These are phyloP conservation scores for Morus bassanus DNA, from an alignment of 2,797 vertebrate genomes.

Conservation along the genomic window DNA sequence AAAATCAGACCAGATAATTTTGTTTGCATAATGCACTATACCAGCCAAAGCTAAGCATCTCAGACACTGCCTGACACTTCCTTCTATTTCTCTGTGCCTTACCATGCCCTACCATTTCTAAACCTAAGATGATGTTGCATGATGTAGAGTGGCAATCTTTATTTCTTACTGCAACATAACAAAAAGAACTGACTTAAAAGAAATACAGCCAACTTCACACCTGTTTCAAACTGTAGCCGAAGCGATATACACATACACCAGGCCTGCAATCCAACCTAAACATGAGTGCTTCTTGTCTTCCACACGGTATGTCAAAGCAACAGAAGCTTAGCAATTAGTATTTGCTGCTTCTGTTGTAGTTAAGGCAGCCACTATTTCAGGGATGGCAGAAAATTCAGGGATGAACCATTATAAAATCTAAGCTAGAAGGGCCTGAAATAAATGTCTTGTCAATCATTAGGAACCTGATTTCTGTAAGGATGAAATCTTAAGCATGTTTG, in stretches of 20 bases:
- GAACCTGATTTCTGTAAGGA: not conserved
- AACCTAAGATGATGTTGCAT: not conserved
- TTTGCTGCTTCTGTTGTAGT: not conserved
- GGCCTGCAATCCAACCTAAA: not conserved
- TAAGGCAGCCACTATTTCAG: not conserved
- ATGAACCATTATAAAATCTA: not conserved
- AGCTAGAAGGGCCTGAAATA: not conserved
- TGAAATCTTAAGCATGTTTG: not conserved
- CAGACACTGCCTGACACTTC: not conserved
- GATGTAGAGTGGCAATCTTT: not conserved
- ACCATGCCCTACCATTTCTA: not conserved
- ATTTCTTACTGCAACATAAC: not conserved
- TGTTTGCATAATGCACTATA: not conserved
- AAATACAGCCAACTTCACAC: not conserved
- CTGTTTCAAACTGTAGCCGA: not conserved
- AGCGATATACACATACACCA: not conserved
- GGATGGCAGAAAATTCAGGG: not conserved
- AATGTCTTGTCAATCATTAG: not conserved
- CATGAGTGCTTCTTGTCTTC: not conserved
- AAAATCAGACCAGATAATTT: not conserved
- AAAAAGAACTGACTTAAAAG: not conserved
- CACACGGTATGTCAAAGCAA: not conserved
- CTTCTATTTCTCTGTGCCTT: not conserved
- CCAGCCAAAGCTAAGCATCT: not conserved
- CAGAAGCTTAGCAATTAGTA: not conserved